Base-by-base conservation (phyloP, 2,888 invertebrate genomes). In the Tiliacea citrago region DNA sequence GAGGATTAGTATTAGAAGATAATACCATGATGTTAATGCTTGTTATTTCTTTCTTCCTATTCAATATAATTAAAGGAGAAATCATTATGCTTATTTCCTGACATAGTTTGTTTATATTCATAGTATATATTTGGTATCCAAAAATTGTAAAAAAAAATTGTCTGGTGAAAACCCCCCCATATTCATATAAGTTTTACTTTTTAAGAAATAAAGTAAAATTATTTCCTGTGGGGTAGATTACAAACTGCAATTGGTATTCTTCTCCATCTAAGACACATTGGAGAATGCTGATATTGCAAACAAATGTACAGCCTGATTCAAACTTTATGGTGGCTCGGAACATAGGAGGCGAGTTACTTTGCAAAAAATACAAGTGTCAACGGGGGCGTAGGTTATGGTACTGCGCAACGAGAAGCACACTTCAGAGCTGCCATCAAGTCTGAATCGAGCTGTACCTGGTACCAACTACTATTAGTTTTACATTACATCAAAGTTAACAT, bases 221-320 rank as follows among this genome's bases (percentile, higher is more conserved):
- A 76, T 78, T 72, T 68, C 73, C 74, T n/a, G 45, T 86, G 88
- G 85, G 85, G 86, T 42, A 87, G 13, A 85, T 77, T 77, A 80
- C 79, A 73, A 86, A 82, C 55, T 90, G 92, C 93, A 93, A 90
- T 90, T 75, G 93, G 90, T 95, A 95, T 95, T 87, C 90, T 91
- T 93, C 93, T 91, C 90, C 91, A 92, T 88, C 81, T 68, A 58
- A 92, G 91, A 84, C 68, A 83, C 73, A 79, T 77, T 94, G 94
- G 91, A 90, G 92, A 91, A 91, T 92, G 95, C 95, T 95, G 93
- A 88, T 85, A 84, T 94, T 95, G 95, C 95, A 90, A 79, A 93
- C 94, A 71, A 53, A n/a, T 18, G 12, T n/a, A 16, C 16, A 29
- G 29, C 29, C 29, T 3, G 29, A 29, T 29, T 29, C 29, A 29